phyloP scores from a whole-genome alignment of 2,888 invertebrate genomes.

The Patella caerulea region DNA sequence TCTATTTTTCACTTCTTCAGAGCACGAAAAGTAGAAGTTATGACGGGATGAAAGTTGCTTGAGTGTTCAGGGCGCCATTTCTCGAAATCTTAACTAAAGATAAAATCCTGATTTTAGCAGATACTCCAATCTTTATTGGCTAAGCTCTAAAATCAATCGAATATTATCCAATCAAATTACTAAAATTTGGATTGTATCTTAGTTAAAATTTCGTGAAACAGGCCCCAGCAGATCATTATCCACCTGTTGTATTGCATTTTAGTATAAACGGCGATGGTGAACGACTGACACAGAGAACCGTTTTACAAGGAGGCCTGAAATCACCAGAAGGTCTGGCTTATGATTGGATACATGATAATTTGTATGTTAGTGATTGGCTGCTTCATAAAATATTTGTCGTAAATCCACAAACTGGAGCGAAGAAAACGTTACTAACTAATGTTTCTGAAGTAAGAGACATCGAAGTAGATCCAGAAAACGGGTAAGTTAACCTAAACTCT shows the following conservation, averaged over 20 bases:
- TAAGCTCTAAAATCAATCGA: too few relatives aligned
- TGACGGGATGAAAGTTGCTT: too few relatives aligned
- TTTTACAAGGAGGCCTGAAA: background rate
- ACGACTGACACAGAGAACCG: background rate
- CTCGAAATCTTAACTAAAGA: too few relatives aligned
- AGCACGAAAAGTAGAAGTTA: too few relatives aligned
- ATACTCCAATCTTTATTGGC: too few relatives aligned
- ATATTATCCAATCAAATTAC: too few relatives aligned
- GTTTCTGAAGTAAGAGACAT: background rate
- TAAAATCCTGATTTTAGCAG: too few relatives aligned
- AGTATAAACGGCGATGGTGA: background rate
- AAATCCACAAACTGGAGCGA: background rate
- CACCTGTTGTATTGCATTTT: background rate
- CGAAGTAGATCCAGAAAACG: background rate
- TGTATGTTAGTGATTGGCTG: background rate
- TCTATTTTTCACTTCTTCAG: too few relatives aligned
- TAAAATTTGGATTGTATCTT: too few relatives aligned
- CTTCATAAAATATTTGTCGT: background rate
- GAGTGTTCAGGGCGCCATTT: too few relatives aligned
- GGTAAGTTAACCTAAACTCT: background rate
- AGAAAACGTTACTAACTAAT: background rate
- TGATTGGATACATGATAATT: constrained; percentile 1
- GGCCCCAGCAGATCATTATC: too few relatives aligned
- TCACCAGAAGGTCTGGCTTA: constrained; percentile 2
- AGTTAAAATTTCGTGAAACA: too few relatives aligned